Evolutionary conservation across 2,888 invertebrate genomes (phyloP).

Genomic region (Meiosimyza decipiens): DNA sequence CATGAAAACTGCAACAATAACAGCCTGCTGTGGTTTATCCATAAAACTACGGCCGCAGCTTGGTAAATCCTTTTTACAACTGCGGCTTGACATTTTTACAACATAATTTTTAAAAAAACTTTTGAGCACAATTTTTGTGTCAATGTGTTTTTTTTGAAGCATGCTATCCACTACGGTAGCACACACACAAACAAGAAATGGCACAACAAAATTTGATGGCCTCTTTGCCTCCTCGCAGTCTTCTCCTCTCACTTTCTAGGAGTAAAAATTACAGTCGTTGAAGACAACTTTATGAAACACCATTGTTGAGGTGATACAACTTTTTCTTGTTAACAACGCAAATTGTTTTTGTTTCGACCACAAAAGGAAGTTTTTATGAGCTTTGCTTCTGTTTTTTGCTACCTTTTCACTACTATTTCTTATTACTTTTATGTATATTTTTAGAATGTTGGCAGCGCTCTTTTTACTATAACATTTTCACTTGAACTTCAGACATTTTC

Average conservation of each 20-base stretch:
- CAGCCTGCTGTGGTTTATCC: constrained; percentile 12
- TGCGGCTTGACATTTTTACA: constrained; percentile 37
- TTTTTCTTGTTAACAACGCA: no score
- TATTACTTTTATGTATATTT: neutral
- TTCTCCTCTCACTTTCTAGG: no score
- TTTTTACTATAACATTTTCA: neutral
- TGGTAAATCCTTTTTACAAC: constrained; percentile 7
- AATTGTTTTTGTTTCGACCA: no score
- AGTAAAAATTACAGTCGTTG: no score
- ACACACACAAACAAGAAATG: no score
- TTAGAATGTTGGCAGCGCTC: neutral
- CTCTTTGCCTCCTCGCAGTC: no score
- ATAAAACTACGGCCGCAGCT: constrained; percentile 14
- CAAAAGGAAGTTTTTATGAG: neutral
- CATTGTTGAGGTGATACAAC: no score
- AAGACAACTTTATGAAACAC: no score
- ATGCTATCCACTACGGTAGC: no score
- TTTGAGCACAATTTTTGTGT: neutral
- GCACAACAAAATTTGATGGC: no score
- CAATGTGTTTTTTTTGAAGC: neutral
- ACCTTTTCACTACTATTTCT: constrained; percentile 17
- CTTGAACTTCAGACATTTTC: constrained; percentile 12
- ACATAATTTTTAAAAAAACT: constrained; percentile 25
- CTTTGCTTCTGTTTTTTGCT: constrained; percentile 9
- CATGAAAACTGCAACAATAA: constrained; percentile 14